Base-by-base conservation (phyloP, 2,113 vertebrate species). In the Caracal caracal region DNA sequence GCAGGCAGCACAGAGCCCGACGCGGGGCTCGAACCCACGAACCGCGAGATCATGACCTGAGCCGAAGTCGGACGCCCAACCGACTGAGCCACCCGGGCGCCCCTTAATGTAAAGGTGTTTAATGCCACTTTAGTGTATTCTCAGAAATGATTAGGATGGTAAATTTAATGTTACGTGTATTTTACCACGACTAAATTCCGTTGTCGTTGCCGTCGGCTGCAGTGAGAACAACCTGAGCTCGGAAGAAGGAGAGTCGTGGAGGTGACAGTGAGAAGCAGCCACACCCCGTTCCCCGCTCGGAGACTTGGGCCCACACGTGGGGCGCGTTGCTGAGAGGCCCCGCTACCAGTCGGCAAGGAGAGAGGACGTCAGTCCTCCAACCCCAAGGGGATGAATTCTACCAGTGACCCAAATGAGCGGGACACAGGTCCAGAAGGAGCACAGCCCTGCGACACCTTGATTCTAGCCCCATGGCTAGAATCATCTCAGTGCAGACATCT, bases 401-500 rank as follows among this genome's bases (percentile, higher is more conserved):
- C 49, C 49, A 26, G 26, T 2, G 6, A 6, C 56, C 13, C 9
- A 2, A 26, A 3, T 5, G 59, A 65, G 30, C 16, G 11, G 59
- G 22, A 51, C 16, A 2, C 19, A 16, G 30, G 49, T 90, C 40
- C 40, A 11, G 40, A 12, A 65, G 73, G 56, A 65, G 3, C 0
- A 0, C 5, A 16, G 40, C 3, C 40, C 8, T 0, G 40, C 7
- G 7, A 17, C 13, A 16, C 40, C 13, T 17, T 0, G 56, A 17
- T 26, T 19, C 22, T 24, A 28, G 71, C 19, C 73, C 11, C 6
- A 30, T 0, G 13, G n/a, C n/a, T n/a, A n/a, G n/a, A n/a, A n/a
- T n/a, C n/a, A n/a, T n/a, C n/a, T n/a, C 30, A 7, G 2, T 0
- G 30, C 22, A 0, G 40, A 37, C 65, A 5, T 30, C 51, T 26